Base-by-base conservation (phyloP, 2,113 vertebrate genomes). In the Albula glossodonta region DNA sequence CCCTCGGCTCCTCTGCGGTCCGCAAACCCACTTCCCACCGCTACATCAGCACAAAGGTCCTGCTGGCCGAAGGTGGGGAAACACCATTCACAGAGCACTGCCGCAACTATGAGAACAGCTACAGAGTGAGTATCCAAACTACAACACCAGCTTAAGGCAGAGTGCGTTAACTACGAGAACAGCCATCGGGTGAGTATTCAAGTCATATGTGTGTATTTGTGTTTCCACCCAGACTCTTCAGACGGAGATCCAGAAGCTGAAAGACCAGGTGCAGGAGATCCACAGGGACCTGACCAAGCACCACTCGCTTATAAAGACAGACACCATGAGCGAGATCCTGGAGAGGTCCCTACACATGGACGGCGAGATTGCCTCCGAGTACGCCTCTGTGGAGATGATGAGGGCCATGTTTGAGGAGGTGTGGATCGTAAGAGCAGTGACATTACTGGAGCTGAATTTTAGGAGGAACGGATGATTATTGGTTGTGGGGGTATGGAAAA, bases 261-360 rank as follows among this genome's bases (percentile, higher is more conserved):
- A 99, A 92, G 97, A 99, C 88, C 97, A 98, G 93, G 96, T 98
- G 12, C 98, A 99, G 94, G 97, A 97, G 89, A 89, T 98, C 90
- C 98, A 98, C 91, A 94, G 97, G 0, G 98, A 99, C 90, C 96
- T 99, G 91, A 99, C 98, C 90, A 98, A 97, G 91, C 98, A 98
- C 89, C 98, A 98, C 92, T 97, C 98, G 0, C 95, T 99, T 90
- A 97, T 99, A 93, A 97, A 96, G 94, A 97, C 95, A 0, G 96
- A 97, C 87, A 95, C 94, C 84, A 97, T 98, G 95, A 95, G 94
- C 0, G 96, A 97, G 87, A 95, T 98, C 91, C 91, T 98, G 90
- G 96, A 96, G 91, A 94, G 95, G 83, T 97, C 97, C 4, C 93
- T 97, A 89, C 94, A 95, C 91, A 93, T 98, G 88, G 97, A 99